Conservation (phyloP, 1,140 invertebrate species). For the Drosophila eugracilis region DNA sequence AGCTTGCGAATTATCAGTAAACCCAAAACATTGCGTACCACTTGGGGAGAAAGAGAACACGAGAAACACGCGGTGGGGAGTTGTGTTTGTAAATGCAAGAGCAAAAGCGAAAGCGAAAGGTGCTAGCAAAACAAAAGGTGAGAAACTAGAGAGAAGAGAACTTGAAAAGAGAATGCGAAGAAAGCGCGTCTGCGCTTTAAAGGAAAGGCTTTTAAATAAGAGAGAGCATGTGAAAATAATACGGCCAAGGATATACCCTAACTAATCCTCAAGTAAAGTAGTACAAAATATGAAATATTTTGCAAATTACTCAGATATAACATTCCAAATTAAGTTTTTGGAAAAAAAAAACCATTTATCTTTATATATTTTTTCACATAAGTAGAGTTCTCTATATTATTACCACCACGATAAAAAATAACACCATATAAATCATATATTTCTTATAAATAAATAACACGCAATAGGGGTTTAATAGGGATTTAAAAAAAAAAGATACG, state of each 20-base stretch:
- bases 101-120: conserved; percentile 36
- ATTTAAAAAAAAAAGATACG: not conserved
- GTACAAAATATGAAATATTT: not conserved
- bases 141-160: not conserved
- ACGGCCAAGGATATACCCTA: conserved; percentile 10
- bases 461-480: too few relatives aligned
- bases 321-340: too few relatives aligned
- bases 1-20: conserved; percentile 33
- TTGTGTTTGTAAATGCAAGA: conserved; percentile 11
- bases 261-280: not conserved
- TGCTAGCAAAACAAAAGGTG: conserved; percentile 49
- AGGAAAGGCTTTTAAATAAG: not conserved
- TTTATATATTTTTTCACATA: too few relatives aligned
- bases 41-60: not conserved
- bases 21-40: conserved; percentile 32
- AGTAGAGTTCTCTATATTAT: too few relatives aligned
- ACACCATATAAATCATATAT: too few relatives aligned
- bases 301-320: not conserved
- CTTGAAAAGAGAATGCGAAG: not conserved
- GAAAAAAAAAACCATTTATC: too few relatives aligned
- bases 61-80: too few relatives aligned
- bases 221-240: not conserved
- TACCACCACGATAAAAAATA: too few relatives aligned
- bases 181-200: conserved; percentile 24
- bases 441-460: too few relatives aligned